Percentiles rank a stretch among this genome's conserved stretches.
Conservation (phyloP, 2,888 invertebrate genomes). For the Agrochola macilenta region DNA sequence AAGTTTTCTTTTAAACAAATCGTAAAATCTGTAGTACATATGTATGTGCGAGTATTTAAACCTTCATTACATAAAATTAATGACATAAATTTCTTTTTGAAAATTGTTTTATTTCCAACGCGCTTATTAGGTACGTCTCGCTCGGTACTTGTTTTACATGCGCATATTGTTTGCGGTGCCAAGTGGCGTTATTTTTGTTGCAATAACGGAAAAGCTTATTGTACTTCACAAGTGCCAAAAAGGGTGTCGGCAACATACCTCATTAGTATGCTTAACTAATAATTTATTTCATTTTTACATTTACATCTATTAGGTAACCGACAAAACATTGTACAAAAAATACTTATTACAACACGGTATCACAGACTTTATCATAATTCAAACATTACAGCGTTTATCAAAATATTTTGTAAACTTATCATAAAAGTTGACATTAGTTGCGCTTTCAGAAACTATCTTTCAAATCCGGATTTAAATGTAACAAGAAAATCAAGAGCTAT, state of each 20-base stretch:
- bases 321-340: conserved; percentile 16
- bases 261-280: conserved; percentile 33
- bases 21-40: background rate
- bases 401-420: conserved; percentile 14
- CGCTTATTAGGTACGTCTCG: conserved; percentile 8
- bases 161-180: conserved; percentile 56
- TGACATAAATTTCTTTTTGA: conserved; percentile 8
- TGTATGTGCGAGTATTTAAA: conserved; percentile 5
- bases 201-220: conserved; percentile 56
- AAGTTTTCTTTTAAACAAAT: conserved; percentile 23
- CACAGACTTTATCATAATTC: conserved; percentile 40
- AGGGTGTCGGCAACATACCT: conserved; percentile 30
- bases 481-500: conserved; percentile 47
- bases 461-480: conserved; percentile 45
- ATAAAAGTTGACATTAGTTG: conserved; percentile 33
- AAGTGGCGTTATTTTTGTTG: conserved; percentile 56
- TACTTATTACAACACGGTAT: conserved; percentile 14
- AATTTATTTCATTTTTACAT: conserved; percentile 8
- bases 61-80: conserved; percentile 8
- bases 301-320: conserved; percentile 18
- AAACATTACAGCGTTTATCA: conserved; percentile 34
- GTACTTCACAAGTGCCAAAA: conserved; percentile 57
- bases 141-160: conserved; percentile 44
- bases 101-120: conserved; percentile 25
- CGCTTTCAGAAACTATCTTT: conserved; percentile 28